A percentile compares a stretch with the other conserved stretches of the same genome.
Conservation (phyloP, 2,888 invertebrate species). For the Ferdinandea cuprea region DNA sequence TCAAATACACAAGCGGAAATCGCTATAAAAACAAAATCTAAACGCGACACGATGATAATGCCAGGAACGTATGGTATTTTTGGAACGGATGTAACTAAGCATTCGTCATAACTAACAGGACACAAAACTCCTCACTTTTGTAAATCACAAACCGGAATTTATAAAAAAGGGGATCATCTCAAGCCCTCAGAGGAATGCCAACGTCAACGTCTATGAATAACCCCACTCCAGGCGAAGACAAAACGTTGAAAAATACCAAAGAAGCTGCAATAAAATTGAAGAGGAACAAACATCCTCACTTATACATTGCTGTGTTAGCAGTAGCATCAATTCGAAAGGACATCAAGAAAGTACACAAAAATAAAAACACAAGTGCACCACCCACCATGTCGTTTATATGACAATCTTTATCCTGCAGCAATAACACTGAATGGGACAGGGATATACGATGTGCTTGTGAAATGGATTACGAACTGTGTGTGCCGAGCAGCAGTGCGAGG, state of each 20-base stretch:
- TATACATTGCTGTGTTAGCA: background rate
- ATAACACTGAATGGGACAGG: conserved; percentile 65
- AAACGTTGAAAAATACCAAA: conserved; percentile 43
- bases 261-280: conserved; percentile 59
- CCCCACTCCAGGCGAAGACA: conserved; percentile 10
- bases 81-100: conserved; percentile 36
- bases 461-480: conserved; percentile 63
- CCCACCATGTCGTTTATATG: conserved; percentile 64
- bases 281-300: conserved; percentile 41
- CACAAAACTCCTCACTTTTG: conserved; percentile 1
- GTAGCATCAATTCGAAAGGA: conserved; percentile 31
- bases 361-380: conserved; percentile 56
- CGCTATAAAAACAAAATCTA: conserved; percentile 26
- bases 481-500: conserved; percentile 10
- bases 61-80: conserved; percentile 33
- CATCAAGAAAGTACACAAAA: conserved; percentile 55
- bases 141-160: conserved; percentile 31
- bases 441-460: conserved; percentile 59
- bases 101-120: conserved; percentile 19
- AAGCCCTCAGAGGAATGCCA: background rate
- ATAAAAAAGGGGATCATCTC: conserved; percentile 11
- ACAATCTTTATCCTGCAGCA: conserved; percentile 68
- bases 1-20: conserved; percentile 1
- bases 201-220: conserved; percentile 9
- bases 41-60: conserved; percentile 21